Percentiles rank a stretch among this genome's conserved stretches.
Evolutionary conservation across 2,113 vertebrate species (phyloP).

Genomic region (Tyto alba): DNA sequence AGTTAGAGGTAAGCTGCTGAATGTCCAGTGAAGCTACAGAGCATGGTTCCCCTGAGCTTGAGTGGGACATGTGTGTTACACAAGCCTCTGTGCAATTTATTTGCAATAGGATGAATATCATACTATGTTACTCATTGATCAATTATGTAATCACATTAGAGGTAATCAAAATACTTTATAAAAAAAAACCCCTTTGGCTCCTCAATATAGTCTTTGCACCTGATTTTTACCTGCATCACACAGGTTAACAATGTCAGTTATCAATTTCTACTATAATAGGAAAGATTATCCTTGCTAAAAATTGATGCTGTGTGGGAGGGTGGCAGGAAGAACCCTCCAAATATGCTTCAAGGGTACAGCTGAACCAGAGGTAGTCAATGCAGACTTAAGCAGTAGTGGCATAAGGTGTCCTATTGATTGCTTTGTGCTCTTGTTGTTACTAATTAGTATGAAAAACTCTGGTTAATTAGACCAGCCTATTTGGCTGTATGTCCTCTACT

Average conservation of each 20-base stretch:
- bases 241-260: background rate
- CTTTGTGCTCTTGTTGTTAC: conserved; percentile 23
- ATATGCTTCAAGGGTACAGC: background rate
- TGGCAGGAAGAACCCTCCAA: background rate
- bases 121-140: background rate
- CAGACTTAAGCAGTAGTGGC: background rate
- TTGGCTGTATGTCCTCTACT: background rate
- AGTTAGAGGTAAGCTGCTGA: conserved; percentile 17
- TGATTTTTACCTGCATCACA: background rate
- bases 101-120: background rate
- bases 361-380: background rate
- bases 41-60: background rate
- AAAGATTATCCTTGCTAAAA: background rate
- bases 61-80: background rate
- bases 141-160: background rate
- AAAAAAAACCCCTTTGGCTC: background rate
- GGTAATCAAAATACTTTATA: background rate
- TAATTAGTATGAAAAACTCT: conserved; percentile 26
- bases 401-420: conserved; percentile 42
- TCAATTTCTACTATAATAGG: background rate
- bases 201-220: background rate
- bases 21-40: background rate
- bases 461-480: conserved; percentile 16
- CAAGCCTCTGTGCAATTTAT: background rate
- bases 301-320: background rate